Evolutionary conservation across 2,888 invertebrate species (phyloP).

Genomic region (Aspidiotus rigidus): DNA sequence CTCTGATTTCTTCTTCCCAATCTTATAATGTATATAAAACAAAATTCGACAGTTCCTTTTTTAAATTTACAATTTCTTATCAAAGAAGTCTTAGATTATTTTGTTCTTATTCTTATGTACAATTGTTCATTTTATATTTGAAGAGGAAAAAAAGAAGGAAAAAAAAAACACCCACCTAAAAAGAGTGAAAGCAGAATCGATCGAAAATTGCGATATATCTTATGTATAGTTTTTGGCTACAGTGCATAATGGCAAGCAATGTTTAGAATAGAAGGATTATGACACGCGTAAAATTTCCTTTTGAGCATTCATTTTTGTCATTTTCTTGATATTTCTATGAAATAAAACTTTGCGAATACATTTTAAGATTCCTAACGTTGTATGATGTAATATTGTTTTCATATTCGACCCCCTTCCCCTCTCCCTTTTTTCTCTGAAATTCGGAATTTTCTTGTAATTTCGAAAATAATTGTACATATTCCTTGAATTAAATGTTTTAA

Average conservation of each 20-base stretch:
- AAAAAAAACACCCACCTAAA: constrained; percentile 11
- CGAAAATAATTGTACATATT: constrained; percentile 33
- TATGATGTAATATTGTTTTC: constrained; percentile 32
- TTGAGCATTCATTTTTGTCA: constrained; percentile 12
- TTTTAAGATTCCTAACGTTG: constrained; percentile 27
- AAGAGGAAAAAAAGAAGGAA: constrained; percentile 1
- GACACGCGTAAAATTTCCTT: too few relatives aligned
- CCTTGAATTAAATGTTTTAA: constrained; percentile 33
- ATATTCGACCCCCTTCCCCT: constrained; percentile 10
- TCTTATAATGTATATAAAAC: constrained; percentile 20
- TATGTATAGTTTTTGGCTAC: background rate
- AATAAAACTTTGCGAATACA: constrained; percentile 16
- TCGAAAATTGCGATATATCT: background rate
- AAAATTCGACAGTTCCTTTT: constrained; percentile 31
- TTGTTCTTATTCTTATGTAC: constrained; percentile 18
- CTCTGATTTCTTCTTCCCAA: background rate
- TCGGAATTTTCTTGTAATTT: constrained; percentile 23
- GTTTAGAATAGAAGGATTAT: too few relatives aligned
- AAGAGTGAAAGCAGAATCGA: background rate
- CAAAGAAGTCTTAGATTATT: constrained; percentile 7
- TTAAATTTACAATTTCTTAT: constrained; percentile 31
- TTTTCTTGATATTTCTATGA: constrained; percentile 11
- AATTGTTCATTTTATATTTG: constrained; percentile 20
- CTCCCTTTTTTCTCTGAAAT: constrained; percentile 15
- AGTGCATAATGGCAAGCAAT: too few relatives aligned